These are phyloP conservation scores for Grallaria varia DNA, from an alignment of 2,113 vertebrate species.

Conservation along the genomic window DNA sequence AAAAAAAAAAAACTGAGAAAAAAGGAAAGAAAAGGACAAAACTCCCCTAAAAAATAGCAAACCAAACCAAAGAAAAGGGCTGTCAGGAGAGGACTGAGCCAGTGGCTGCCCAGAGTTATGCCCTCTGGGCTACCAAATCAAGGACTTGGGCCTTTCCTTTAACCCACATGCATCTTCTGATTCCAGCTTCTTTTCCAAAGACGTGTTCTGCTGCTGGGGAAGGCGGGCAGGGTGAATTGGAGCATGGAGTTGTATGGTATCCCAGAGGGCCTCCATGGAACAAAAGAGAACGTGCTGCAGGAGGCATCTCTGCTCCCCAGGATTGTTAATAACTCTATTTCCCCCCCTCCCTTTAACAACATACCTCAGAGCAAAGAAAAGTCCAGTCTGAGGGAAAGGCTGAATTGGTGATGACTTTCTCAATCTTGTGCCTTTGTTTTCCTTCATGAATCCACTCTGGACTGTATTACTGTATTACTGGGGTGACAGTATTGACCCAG, in stretches of 20 bases:
- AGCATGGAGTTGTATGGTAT: neutral
- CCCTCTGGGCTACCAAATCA: neutral
- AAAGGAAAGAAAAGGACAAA: too few species aligned
- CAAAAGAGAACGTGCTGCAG: neutral
- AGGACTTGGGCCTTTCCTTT: neutral
- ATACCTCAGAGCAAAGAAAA: constrained; percentile 18
- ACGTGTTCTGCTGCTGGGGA: neutral
- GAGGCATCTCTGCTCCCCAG: neutral
- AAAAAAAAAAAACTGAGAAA: too few species aligned
- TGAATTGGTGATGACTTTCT: neutral
- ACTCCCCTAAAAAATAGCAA: neutral
- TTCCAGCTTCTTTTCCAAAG: neutral
- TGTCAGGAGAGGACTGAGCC: neutral
- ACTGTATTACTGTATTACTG: neutral
- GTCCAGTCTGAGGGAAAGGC: neutral
- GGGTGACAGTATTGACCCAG: neutral
- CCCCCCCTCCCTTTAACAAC: neutral
- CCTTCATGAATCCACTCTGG: neutral
- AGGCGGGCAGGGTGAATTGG: neutral
- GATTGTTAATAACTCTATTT: neutral
- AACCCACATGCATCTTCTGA: neutral
- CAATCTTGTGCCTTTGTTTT: neutral
- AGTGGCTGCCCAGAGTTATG: neutral
- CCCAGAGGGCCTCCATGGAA: neutral
- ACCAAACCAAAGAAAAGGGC: constrained; percentile 10